phyloP scores from a whole-genome alignment of 1,140 invertebrate species.

The Lordiphosa mommai region DNA sequence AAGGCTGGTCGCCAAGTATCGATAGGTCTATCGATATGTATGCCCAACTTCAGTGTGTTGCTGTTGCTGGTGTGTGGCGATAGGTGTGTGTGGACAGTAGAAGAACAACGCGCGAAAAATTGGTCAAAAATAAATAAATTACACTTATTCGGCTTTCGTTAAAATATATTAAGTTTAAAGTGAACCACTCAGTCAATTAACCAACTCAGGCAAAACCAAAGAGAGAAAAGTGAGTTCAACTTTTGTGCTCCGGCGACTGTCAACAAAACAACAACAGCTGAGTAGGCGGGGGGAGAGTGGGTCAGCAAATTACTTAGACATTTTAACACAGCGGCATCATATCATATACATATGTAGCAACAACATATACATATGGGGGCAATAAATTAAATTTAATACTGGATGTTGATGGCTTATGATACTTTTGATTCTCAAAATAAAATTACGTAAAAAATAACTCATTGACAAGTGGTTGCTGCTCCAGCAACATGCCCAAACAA shows the following conservation, averaged over 20 bases:
- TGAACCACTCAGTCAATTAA: slow-evolving; percentile 50
- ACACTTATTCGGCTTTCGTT: too few species aligned
- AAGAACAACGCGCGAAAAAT: too few species aligned
- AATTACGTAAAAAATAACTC: slow-evolving; percentile 37
- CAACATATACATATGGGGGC: slow-evolving; percentile 22
- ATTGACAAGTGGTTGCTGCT: slow-evolving; percentile 21
- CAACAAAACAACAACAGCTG: neutral
- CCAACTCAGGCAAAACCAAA: slow-evolving; percentile 3
- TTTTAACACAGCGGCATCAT: slow-evolving; percentile 23
- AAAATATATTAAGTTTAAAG: slow-evolving; percentile 30
- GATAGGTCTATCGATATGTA: too few species aligned
- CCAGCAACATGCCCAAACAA: neutral
- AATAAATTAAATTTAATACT: slow-evolving; percentile 50
- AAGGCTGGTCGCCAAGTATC: too few species aligned
- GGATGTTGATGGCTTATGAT: slow-evolving; percentile 20
- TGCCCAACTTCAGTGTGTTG: too few species aligned
- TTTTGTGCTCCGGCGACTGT: neutral
- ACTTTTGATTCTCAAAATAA: slow-evolving; percentile 13
- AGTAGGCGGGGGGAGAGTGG: neutral
- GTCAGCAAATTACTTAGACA: slow-evolving; percentile 47
- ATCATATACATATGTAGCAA: slow-evolving; percentile 13
- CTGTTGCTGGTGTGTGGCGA: too few species aligned
- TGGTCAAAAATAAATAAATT: too few species aligned
- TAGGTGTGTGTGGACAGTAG: too few species aligned
- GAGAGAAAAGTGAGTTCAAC: slow-evolving; percentile 37